A percentile compares a stretch with the other conserved stretches of the same genome.
These are phyloP conservation scores for Chlorodrepanis virens DNA, from an alignment of 2,113 vertebrate genomes.

Conservation along the genomic window DNA sequence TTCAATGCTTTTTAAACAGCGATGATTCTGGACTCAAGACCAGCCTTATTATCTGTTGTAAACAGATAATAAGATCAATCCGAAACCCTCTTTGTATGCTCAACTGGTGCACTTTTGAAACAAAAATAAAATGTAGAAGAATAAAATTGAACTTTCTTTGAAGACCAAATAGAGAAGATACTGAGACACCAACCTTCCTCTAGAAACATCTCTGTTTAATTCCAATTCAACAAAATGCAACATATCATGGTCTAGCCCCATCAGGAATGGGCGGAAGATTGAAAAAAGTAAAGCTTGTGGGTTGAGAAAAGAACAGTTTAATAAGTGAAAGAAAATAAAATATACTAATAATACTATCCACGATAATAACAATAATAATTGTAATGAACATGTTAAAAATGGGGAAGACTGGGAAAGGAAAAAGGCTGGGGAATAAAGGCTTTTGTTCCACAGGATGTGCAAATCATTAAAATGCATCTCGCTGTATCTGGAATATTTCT, in stretches of 20 bases:
- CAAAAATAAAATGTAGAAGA: background rate
- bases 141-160: background rate
- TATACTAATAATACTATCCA: background rate
- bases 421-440: background rate
- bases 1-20: background rate
- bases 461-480: background rate
- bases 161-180: background rate
- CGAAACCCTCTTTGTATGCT: background rate
- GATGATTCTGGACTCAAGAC: background rate
- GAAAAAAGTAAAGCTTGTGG: accelerated
- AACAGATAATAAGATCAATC: constrained; percentile 2
- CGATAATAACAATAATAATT: background rate
- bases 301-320: background rate
- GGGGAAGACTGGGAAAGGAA: background rate
- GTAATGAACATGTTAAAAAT: background rate
- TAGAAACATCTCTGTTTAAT: background rate
- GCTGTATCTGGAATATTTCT: background rate
- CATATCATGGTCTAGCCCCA: background rate
- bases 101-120: background rate
- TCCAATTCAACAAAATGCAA: background rate
- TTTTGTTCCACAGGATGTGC: background rate
- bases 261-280: accelerated
- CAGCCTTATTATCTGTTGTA: constrained; percentile 10
- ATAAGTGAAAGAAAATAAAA: background rate
- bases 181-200: background rate